Conservation (phyloP, 2,888 invertebrate species). For the Pandemis heparana region DNA sequence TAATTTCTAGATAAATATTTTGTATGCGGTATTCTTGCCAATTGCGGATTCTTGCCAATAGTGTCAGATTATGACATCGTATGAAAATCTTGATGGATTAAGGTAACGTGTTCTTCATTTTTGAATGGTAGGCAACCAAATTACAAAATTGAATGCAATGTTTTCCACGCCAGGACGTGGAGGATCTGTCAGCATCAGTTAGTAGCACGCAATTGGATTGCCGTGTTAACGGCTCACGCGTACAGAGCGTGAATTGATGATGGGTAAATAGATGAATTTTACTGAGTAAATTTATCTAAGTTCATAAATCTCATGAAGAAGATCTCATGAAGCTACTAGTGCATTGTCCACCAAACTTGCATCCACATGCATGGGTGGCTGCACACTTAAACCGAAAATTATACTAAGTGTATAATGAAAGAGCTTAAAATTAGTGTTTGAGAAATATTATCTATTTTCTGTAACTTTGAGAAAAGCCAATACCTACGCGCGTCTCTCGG, state of each 20-base stretch:
- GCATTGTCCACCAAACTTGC: too few relatives aligned
- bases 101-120: neutral
- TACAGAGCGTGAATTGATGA: neutral
- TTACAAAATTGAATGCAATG: conserved; percentile 4
- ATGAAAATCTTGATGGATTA: neutral
- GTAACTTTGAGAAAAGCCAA: conserved; percentile 2
- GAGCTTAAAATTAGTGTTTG: neutral
- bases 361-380: too few relatives aligned
- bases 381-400: neutral
- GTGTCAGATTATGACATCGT: neutral
- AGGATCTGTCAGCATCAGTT: conserved; percentile 3
- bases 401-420: neutral
- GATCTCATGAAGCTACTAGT: too few relatives aligned
- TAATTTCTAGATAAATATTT: neutral
- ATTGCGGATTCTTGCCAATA: too few relatives aligned
- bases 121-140: conserved; percentile 9
- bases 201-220: neutral
- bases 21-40: too few relatives aligned
- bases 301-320: neutral
- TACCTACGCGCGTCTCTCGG: conserved; percentile 20
- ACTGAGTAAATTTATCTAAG: neutral
- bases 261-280: neutral
- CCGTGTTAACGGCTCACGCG: neutral
- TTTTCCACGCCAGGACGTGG: neutral
- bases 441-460: neutral